Base-by-base conservation (phyloP, 1,140 invertebrate species). In the Drosophila guanche region DNA sequence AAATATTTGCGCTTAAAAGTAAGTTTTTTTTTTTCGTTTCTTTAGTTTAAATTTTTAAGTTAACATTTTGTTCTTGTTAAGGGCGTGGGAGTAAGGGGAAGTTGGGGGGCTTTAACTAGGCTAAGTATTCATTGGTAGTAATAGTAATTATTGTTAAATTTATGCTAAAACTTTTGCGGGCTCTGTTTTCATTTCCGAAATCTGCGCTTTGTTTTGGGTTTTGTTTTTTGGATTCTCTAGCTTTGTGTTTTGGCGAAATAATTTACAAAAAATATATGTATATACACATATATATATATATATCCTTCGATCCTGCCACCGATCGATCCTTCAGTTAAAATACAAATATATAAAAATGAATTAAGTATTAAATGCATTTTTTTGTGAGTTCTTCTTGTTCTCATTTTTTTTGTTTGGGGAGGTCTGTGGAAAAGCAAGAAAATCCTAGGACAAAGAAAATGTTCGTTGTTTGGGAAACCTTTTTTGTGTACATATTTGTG, bases 381-480 rank as follows among this genome's bases (percentile, higher is more conserved):
- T 69, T 61, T 85, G 60, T 79, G 61, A 55, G 66, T 68, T 48
- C 54, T 48, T 69, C 45, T 37, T 37, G 29, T 45, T 48, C 23
- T 61, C 61, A 57, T 61, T 55, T 50, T 48, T 33, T 47, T 29
- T 29, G 2, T 29, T 29, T 29, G 5, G 10, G 10, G 33, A 10
- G 10, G 29, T 37, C 55, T 76, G 59, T 85, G 80, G 73, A 86
- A 85, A 85, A 85, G 81, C 80, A 85, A 85, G 76, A 81, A 72
- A 70, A 81, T 59, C 33, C 45, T 71, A 43, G 70, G 43, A 61
- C 60, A 65, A 88, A 89, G 89, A 72, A 45, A 84, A 77, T 89
- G 33, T 90, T 90, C 89, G 89, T 90, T 90, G 89, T 90, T 72
- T 62, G 71, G 89, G 89, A 90, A 90, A 90, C 89, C 89, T 90